A percentile compares a stretch with the other conserved stretches of the same genome.
Evolutionary conservation across 2,888 invertebrate species (phyloP).

Genomic region (Drosophila phalerata): DNA sequence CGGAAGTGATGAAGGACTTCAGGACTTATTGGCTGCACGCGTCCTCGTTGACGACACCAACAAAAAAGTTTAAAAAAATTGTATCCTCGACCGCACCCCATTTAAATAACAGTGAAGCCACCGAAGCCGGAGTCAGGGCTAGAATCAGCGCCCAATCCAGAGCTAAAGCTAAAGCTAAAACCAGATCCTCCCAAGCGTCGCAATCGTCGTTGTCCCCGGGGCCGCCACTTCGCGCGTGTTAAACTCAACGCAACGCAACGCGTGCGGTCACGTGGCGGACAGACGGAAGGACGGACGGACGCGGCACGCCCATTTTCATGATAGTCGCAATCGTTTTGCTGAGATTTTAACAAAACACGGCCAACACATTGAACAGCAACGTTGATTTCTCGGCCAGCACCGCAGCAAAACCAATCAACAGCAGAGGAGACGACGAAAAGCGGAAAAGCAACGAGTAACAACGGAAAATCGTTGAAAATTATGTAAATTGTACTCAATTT

Average conservation of each 20-base stretch:
- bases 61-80: conserved; percentile 66
- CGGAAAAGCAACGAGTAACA: conserved; percentile 43
- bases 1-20: conserved; percentile 84
- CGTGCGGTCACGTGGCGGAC: conserved; percentile 75
- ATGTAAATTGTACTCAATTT: conserved; percentile 71
- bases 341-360: conserved; percentile 58
- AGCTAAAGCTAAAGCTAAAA: conserved; percentile 9
- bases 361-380: conserved; percentile 52
- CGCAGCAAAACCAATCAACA: conserved; percentile 45
- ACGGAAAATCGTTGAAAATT: conserved; percentile 74
- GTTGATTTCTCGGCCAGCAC: conserved; percentile 29
- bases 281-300: conserved; percentile 9
- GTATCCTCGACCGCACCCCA: conserved; percentile 59
- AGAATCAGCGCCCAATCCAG: conserved; percentile 23
- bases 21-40: conserved; percentile 84
- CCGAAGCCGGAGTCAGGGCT: conserved; percentile 9
- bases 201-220: conserved; percentile 40
- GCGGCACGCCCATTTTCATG: conserved; percentile 72
- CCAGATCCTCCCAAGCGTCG: conserved; percentile 41
- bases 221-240: conserved; percentile 68
- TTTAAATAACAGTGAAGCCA: conserved; percentile 54
- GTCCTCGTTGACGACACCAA: conserved; percentile 47
- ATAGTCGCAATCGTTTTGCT: conserved; percentile 70
- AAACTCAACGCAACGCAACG: conserved; percentile 78
- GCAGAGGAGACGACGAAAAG: not conserved